phyloP scores from a whole-genome alignment of 2,797 vertebrate genomes.

The Morelia viridis region DNA sequence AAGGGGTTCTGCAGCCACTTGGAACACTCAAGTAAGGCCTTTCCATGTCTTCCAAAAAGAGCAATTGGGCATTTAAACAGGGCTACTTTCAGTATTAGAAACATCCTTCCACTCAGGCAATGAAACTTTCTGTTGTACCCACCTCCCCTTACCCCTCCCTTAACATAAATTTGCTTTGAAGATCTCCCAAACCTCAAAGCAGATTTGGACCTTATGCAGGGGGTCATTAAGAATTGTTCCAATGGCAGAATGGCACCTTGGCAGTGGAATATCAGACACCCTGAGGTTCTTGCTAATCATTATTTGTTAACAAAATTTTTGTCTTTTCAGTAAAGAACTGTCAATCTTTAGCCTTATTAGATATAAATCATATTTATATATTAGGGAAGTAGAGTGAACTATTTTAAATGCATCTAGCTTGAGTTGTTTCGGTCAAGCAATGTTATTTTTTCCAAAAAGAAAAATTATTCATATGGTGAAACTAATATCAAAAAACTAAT shows the following conservation, averaged over 20 bases:
- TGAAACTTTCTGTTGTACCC: no score
- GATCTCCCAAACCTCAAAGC: no score
- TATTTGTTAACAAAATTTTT: not conserved
- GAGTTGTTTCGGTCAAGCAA: not conserved
- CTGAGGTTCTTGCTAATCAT: not conserved
- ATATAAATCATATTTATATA: not conserved
- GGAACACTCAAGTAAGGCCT: not conserved
- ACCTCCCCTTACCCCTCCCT: no score
- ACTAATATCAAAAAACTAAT: not conserved
- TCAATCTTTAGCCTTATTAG: not conserved
- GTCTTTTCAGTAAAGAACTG: not conserved
- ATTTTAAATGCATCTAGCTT: not conserved
- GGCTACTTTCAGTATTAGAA: not conserved
- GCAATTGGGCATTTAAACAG: not conserved
- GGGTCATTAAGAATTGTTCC: no score
- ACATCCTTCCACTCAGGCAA: no score
- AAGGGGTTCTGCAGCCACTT: not conserved
- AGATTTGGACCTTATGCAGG: no score
- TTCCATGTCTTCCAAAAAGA: not conserved
- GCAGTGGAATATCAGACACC: no score
- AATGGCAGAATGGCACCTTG: no score
- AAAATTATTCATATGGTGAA: not conserved
- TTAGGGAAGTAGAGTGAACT: slow-evolving; percentile 18
- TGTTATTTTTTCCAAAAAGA: not conserved
- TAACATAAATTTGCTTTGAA: no score